Base-by-base conservation (phyloP, 2,888 invertebrate species). In the Hofmannophila pseudospretella region DNA sequence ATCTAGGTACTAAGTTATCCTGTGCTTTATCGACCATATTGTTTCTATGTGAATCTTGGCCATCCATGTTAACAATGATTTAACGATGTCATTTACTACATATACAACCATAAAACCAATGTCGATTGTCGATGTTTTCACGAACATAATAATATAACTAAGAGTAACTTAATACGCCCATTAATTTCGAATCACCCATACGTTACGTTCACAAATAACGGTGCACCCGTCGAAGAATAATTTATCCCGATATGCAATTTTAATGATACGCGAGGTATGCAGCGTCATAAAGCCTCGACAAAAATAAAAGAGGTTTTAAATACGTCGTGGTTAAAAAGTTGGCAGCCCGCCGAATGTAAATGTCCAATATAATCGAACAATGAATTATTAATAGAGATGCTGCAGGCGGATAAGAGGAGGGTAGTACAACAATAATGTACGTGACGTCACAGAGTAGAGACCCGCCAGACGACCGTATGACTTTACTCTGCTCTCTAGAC, bases 401-500 rank as follows among this genome's bases (percentile, higher is more conserved):
- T n/a, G n/a, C 8, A n/a, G n/a, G 23, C n/a, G 7, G 23, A 23
- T 23, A 23, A 23, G 20, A 20, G 23, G 23, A 4, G 23, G 23
- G 23, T n/a, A 23, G n/a, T 23, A 23, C 23, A 23, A 23, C n/a
- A 28, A 13, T 28, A 28, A 12, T 7, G 13, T 28, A 11, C 1
- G 27, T 27, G 16, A 27, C 14, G 26, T 10, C 25, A 27, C 5
- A 4, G 16, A 5, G 16, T 16, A 16, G 16, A 4, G 16, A 5
- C 16, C 16, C 16, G 16, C 16, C 16, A 16, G 63, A 4, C 66
- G 72, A 62, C 73, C 70, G 63, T 60, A 58, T 76, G 74, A 81
- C 81, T 74, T 82, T 81, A 72, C 50, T 43, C 47, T 62, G 81
- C 56, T 79, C 82, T 81, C 80, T 61, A 80, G 80, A 82, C 81